Evolutionary conservation across 2,888 invertebrate genomes (phyloP), one percentile per base, ranked within the genome.

Genomic region (Cabera pusaria): DNA sequence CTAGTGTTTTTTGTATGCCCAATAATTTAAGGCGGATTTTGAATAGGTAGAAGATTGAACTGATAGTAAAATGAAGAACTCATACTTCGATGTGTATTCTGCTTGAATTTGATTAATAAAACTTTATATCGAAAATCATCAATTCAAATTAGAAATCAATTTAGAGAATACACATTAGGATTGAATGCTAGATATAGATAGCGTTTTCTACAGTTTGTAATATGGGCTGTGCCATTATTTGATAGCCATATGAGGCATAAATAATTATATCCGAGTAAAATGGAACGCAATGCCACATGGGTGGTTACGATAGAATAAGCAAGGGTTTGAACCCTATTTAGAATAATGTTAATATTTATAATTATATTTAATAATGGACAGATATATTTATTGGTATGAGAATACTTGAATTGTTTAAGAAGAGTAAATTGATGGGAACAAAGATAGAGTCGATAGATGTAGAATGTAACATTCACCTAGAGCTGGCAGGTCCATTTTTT

Each of bases 241-340:
- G n/a, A 9, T 25, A 14, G 7, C 9, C 22, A 6, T 22, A 11
- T 1, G 16, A 20, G 24, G n/a, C 8, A 17, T 26, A 23, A 20
- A 6, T 23, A 14, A 18, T 6, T 23, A 5, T 1, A 31, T 2
- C 8, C 14, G 40, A 34, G 41, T 41, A 35, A 31, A 25, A 21
- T 41, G 41, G 24, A 41, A 35, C 17, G 41, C 41, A 41, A 41
- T 35, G 29, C 35, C 35, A 35, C 26, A 7, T 5, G 7, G 9
- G 23, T 28, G 29, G 41, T 9, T 11, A 1, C 6, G n/a, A 12
- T 14, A 9, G 20, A 5, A 6, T 10, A n/a, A 20, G n/a, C 6
- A 9, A 22, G 41, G 31, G 28, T 35, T n/a, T 19, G 29, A 35
- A 25, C 34, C 34, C 34, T 16, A 19, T 20, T 17, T 41, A 41